Conservation (phyloP, 2,113 vertebrate species). For the Hippocampus comes region DNA sequence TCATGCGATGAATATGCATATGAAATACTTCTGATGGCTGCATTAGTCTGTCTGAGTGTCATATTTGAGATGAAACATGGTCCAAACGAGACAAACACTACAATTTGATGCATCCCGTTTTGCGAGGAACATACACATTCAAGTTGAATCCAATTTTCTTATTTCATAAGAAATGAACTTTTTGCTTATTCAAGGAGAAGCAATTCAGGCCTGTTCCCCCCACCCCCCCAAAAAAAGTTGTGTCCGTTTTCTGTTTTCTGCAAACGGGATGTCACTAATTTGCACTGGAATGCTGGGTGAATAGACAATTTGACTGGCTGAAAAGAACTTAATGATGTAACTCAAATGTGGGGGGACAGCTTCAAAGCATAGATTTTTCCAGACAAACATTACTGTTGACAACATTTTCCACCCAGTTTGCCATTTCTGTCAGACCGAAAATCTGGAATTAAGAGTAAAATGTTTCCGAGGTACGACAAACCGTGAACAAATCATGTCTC, state of each 20-base stretch:
- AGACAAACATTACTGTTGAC: conserved; percentile 74
- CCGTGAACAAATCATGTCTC: conserved; percentile 65
- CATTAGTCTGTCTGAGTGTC: conserved; percentile 50
- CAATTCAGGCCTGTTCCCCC: conserved; percentile 60
- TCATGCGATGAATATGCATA: conserved; percentile 44
- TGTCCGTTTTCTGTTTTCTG: conserved; percentile 75
- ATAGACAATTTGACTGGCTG: conserved; percentile 71
- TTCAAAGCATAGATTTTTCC: conserved; percentile 60
- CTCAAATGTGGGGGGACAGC: conserved; percentile 75
- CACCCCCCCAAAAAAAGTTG: not conserved
- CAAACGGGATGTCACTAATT: conserved; percentile 79
- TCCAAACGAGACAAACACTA: conserved; percentile 34
- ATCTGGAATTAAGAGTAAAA: conserved; percentile 63
- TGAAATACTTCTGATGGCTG: conserved; percentile 52
- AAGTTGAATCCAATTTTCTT: conserved; percentile 50
- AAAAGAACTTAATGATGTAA: conserved; percentile 76
- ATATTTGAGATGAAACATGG: conserved; percentile 35
- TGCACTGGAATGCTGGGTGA: conserved; percentile 74
- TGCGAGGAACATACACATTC: conserved; percentile 18
- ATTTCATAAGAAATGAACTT: conserved; percentile 63
- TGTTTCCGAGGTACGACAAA: conserved; percentile 59
- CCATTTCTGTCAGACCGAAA: conserved; percentile 63
- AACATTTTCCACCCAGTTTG: conserved; percentile 66
- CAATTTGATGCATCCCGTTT: conserved; percentile 26
- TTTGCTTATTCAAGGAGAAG: conserved; percentile 60